Conservation (phyloP, 2,888 invertebrate species). For the Lithophane ornitopus region DNA sequence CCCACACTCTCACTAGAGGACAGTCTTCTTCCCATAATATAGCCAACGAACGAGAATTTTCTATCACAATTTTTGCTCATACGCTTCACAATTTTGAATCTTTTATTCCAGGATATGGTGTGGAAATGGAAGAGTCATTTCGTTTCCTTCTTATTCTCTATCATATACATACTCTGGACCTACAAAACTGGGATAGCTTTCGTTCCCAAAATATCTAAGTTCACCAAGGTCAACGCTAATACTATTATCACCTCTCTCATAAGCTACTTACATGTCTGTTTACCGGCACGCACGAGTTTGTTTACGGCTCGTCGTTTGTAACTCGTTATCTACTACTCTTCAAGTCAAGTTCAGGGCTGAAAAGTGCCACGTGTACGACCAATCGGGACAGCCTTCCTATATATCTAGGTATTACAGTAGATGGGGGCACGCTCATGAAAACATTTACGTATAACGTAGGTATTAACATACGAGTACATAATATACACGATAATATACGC, state of each 20-base stretch:
- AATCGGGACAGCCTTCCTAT: not conserved
- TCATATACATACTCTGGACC: too few relatives aligned
- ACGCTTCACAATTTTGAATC: not conserved
- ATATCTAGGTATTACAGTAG: not conserved
- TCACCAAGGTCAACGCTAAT: not conserved
- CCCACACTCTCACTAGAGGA: not conserved
- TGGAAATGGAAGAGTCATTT: not conserved
- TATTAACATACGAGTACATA: not conserved
- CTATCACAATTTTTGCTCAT: not conserved
- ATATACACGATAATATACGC: not conserved
- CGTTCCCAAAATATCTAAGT: not conserved
- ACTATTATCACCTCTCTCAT: not conserved
- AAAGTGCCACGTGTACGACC: slow-evolving; percentile 41
- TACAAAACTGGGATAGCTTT: not conserved
- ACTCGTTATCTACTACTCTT: slow-evolving; percentile 17
- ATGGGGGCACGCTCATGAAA: slow-evolving; percentile 32
- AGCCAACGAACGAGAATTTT: not conserved
- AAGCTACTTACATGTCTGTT: not conserved
- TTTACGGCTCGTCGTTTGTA: slow-evolving; percentile 5
- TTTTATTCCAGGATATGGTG: not conserved
- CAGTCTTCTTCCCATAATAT: not conserved
- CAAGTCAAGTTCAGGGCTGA: slow-evolving; percentile 38
- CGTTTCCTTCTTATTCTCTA: too few relatives aligned
- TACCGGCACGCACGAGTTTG: not conserved
- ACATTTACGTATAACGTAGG: slow-evolving; percentile 31